These are phyloP conservation scores for Heliconius congener DNA, from an alignment of 1,140 invertebrate genomes.

Conservation along the genomic window DNA sequence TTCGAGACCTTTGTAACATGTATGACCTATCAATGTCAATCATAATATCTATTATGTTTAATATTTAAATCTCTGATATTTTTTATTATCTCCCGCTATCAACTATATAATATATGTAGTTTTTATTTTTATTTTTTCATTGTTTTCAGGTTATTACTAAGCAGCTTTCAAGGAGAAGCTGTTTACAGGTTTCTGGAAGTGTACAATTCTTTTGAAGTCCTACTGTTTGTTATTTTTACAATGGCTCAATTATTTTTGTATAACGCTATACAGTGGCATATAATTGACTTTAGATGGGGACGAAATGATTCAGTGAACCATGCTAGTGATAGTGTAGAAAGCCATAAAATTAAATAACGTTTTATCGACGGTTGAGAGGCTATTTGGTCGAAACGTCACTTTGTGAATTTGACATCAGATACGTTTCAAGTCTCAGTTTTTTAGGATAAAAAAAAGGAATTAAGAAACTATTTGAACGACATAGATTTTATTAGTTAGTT, in stretches of 20 bases:
- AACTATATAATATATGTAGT: not conserved
- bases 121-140: constrained; percentile 9
- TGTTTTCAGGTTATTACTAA: constrained; percentile 42
- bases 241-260: constrained; percentile 37
- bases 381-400: no score
- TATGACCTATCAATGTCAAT: no score
- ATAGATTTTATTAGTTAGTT: no score
- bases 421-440: no score
- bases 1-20: no score
- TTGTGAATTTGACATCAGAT: no score
- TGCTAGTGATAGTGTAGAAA: not conserved
- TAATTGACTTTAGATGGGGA: constrained; percentile 46
- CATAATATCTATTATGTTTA: no score
- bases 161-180: constrained; percentile 35
- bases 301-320: not conserved
- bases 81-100: not conserved
- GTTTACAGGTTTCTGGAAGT: constrained; percentile 45
- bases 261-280: constrained; percentile 45
- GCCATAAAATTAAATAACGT: not conserved
- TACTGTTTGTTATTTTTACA: constrained; percentile 32
- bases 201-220: constrained; percentile 24
- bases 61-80: not conserved
- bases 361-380: no score
- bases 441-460: no score
- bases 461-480: no score